A percentile compares a stretch with the other conserved stretches of the same genome.
Conservation (phyloP, 2,888 invertebrate species). For the Eilema caniola region DNA sequence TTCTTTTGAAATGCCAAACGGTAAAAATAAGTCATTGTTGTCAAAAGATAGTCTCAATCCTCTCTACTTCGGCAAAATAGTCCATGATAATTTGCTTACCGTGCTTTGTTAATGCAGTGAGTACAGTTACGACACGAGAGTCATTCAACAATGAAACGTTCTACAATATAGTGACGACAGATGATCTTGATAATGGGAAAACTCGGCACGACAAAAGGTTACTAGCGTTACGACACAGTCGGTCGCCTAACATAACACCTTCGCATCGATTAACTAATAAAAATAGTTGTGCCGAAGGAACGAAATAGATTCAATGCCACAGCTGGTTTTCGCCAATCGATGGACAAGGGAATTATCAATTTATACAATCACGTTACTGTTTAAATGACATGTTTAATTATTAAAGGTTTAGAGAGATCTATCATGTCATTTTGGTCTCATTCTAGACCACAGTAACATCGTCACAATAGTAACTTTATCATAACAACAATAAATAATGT, state of each 20-base stretch:
- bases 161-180: not conserved
- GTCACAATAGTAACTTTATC: slow-evolving; percentile 31
- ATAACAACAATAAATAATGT: not conserved
- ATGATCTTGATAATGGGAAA: not conserved
- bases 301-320: not conserved
- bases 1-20: too few relatives aligned
- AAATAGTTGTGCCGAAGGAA: not conserved
- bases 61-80: not conserved
- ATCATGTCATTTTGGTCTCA: slow-evolving; percentile 25
- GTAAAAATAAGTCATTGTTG: not conserved
- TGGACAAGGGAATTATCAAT: slow-evolving; percentile 7
- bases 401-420: slow-evolving; percentile 28
- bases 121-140: not conserved
- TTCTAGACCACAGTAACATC: slow-evolving; percentile 40
- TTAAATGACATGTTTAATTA: slow-evolving; percentile 19
- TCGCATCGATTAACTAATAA: too few relatives aligned
- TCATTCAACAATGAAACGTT: not conserved
- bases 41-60: not conserved
- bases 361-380: slow-evolving; percentile 3
- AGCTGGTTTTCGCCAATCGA: not conserved
- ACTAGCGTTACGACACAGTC: too few relatives aligned
- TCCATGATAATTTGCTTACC: too few relatives aligned
- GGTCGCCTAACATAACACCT: too few relatives aligned
- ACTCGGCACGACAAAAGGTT: not conserved
- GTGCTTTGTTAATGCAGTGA: too few relatives aligned